Percentiles rank a stretch among this genome's conserved stretches.
Evolutionary conservation across 2,797 vertebrate species (phyloP).

Genomic region (Trematomus bernacchii): DNA sequence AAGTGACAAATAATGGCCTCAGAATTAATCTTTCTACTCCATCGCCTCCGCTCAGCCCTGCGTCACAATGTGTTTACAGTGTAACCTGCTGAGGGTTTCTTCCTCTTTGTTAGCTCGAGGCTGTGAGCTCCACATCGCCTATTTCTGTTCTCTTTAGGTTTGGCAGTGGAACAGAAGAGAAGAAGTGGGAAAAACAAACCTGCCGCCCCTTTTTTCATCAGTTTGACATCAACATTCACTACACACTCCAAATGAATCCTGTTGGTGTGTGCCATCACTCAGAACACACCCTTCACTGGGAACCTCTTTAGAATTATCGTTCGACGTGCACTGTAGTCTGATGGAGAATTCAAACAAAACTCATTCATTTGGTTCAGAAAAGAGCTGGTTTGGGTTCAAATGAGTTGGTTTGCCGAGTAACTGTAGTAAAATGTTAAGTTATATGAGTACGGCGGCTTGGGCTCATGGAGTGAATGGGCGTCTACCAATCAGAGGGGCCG

Average conservation of each 20-base stretch:
- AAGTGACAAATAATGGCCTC: conserved; percentile 3
- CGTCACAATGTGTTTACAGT: conserved; percentile 11
- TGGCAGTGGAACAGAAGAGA: neutral
- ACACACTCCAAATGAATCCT: conserved; percentile 15
- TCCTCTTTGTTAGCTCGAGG: neutral
- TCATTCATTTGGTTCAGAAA: no score
- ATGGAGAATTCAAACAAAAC: no score
- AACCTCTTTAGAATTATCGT: no score
- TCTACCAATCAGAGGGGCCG: no score
- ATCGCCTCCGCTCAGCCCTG: conserved; percentile 9
- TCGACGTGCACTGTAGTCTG: no score
- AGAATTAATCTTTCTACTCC: neutral
- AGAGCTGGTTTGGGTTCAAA: no score
- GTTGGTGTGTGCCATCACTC: conserved; percentile 10
- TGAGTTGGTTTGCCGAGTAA: no score
- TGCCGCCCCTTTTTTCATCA: neutral
- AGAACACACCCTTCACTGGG: neutral
- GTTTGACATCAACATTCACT: conserved; percentile 16
- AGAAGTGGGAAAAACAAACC: conserved; percentile 17
- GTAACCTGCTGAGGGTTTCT: neutral
- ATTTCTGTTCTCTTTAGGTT: conserved; percentile 24
- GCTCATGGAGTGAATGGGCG: no score
- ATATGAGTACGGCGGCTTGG: no score
- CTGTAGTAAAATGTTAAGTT: no score
- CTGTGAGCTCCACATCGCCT: conserved; percentile 4